These are phyloP conservation scores for Digitonthophagus gazella DNA, from an alignment of 2,888 invertebrate species.

Conservation along the genomic window DNA sequence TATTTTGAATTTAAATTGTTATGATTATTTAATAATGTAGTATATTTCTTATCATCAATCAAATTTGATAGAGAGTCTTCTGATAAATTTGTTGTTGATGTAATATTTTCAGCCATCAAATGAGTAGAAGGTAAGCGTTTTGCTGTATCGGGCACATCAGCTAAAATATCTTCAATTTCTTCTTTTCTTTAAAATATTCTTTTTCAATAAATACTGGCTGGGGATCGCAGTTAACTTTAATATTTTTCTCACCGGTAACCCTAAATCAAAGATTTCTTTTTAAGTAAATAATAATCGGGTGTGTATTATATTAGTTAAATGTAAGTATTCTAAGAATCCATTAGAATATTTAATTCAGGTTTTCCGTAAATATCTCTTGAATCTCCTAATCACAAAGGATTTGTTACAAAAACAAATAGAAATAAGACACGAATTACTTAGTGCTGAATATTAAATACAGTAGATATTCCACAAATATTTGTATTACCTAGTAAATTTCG, in stretches of 20 bases:
- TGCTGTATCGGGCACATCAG: neutral
- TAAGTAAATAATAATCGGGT: no score
- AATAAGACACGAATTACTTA: neutral
- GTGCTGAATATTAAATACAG: neutral
- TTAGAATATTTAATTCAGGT: no score
- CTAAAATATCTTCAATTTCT: no score
- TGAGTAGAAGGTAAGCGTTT: neutral
- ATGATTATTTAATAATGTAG: neutral
- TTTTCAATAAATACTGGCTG: neutral
- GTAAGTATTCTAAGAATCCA: no score
- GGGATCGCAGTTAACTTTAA: neutral
- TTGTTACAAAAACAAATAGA: slow-evolving; percentile 1
- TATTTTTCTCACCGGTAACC: no score
- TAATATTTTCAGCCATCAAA: neutral
- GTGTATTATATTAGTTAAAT: no score
- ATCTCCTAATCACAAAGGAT: neutral
- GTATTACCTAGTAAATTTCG: slow-evolving; percentile 4
- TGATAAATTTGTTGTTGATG: neutral
- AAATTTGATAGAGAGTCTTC: neutral
- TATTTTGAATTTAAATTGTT: slow-evolving; percentile 2
- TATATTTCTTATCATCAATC: neutral
- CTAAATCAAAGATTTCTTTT: no score
- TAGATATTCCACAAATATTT: neutral
- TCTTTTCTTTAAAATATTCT: no score
- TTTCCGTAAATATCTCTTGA: no score